A percentile compares a stretch with the other conserved stretches of the same genome.
phyloP scores from a whole-genome alignment of 2,113 vertebrate species.

The Sardina pilchardus region DNA sequence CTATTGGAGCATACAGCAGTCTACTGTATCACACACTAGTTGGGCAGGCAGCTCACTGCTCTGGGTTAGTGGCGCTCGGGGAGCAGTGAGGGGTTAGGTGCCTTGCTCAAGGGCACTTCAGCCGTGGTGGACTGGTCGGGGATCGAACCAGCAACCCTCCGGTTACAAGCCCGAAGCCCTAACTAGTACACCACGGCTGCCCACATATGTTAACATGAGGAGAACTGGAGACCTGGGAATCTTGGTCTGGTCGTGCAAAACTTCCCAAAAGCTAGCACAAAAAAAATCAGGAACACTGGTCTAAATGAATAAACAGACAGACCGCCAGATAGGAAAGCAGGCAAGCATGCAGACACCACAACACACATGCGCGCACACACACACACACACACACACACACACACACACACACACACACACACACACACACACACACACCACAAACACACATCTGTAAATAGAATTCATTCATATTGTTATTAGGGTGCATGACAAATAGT shows the following conservation, averaged over 20 bases:
- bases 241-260: not conserved
- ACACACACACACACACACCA: not conserved
- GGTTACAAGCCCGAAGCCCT: no score
- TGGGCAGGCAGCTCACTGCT: no score
- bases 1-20: constrained; percentile 43
- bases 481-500: constrained; percentile 1
- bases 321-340: not conserved
- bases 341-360: not conserved
- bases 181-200: no score
- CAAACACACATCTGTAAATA: not conserved
- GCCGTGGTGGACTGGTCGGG: no score
- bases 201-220: constrained; percentile 41
- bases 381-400: not conserved
- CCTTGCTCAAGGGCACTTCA: no score
- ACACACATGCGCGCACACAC: no score
- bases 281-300: not conserved
- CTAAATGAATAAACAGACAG: constrained; percentile 5
- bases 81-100: no score
- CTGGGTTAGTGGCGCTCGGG: no score
- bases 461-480: not conserved
- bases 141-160: no score
- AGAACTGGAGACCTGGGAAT: not conserved
- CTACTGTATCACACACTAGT: no score
- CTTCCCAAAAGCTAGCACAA: not conserved
- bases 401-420: not conserved